Percentiles rank a stretch among this genome's conserved stretches.
Evolutionary conservation across 92 coral and sea anemone genomes (phyloP).

Genomic region (Actinostola sp.): DNA sequence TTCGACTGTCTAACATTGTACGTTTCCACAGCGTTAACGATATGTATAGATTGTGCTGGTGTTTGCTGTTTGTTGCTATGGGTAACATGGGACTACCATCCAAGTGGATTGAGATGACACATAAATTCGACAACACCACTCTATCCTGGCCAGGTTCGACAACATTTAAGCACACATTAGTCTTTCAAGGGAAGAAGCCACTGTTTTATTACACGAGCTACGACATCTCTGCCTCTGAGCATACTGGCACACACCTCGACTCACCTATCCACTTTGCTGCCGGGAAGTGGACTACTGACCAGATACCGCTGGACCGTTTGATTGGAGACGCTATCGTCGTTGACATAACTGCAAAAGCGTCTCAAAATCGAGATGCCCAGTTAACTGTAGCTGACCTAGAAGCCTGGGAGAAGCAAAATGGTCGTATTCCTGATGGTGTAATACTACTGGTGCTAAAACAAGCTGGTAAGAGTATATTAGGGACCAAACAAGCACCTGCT

Average conservation of each 20-base stretch:
- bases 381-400: slow-evolving; percentile 56
- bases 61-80: too few species aligned
- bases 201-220: slow-evolving; percentile 36
- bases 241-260: slow-evolving; percentile 81
- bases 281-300: slow-evolving; percentile 61
- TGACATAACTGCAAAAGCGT: slow-evolving; percentile 70
- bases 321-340: slow-evolving; percentile 84
- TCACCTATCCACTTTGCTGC: slow-evolving; percentile 72
- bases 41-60: background rate
- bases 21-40: too few species aligned
- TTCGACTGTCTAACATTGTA: too few species aligned
- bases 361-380: slow-evolving; percentile 53
- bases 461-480: slow-evolving; percentile 69
- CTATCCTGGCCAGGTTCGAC: slow-evolving; percentile 62
- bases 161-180: slow-evolving; percentile 38
- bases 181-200: slow-evolving; percentile 17
- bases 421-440: slow-evolving; percentile 61
- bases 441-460: slow-evolving; percentile 59
- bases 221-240: slow-evolving; percentile 57
- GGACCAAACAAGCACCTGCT: slow-evolving; percentile 51
- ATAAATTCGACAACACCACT: slow-evolving; percentile 64
- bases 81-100: too few species aligned
- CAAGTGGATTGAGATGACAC: slow-evolving; percentile 38
- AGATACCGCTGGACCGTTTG: slow-evolving; percentile 68
- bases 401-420: slow-evolving; percentile 58